Evolutionary conservation across 2,888 invertebrate genomes (phyloP).

Genomic region (Ichneumon xanthorius): DNA sequence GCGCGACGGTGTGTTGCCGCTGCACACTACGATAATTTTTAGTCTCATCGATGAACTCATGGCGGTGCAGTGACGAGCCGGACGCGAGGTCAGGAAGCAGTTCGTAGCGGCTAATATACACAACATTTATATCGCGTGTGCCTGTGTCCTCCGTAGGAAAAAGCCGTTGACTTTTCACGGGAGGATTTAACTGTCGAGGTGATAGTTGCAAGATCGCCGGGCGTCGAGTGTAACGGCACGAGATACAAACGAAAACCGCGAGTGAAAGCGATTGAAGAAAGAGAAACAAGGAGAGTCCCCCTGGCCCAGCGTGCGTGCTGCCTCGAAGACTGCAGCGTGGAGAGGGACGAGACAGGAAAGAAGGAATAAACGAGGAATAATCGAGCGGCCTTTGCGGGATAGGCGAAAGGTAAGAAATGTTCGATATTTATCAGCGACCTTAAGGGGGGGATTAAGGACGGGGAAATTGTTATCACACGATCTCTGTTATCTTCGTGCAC

Average conservation of each 20-base stretch:
- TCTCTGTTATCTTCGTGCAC: background rate
- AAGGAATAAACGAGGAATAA: constrained; percentile 33
- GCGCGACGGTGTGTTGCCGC: constrained; percentile 48
- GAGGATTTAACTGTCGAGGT: background rate
- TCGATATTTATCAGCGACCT: background rate
- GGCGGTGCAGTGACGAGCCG: constrained; percentile 76
- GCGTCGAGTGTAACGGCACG: background rate
- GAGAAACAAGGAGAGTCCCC: constrained; percentile 5
- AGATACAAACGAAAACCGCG: constrained; percentile 5
- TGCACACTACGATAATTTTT: constrained; percentile 45
- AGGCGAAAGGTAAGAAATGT: constrained; percentile 18
- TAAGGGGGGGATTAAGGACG: background rate
- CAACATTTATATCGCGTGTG: constrained; percentile 39
- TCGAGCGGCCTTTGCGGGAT: constrained; percentile 22
- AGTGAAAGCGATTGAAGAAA: constrained; percentile 17
- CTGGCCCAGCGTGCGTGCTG: constrained; percentile 4
- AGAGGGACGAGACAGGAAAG: constrained; percentile 17
- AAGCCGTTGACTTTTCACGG: background rate
- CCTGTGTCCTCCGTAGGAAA: constrained; percentile 29
- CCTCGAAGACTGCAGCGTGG: background rate
- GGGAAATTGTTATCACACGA: background rate
- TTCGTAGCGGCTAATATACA: constrained; percentile 54
- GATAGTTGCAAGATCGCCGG: background rate
- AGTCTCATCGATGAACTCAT: constrained; percentile 72
- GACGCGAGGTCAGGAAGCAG: constrained; percentile 74